Evolutionary conservation across 2,113 vertebrate species (phyloP).

Genomic region (Psittacara wagleri): DNA sequence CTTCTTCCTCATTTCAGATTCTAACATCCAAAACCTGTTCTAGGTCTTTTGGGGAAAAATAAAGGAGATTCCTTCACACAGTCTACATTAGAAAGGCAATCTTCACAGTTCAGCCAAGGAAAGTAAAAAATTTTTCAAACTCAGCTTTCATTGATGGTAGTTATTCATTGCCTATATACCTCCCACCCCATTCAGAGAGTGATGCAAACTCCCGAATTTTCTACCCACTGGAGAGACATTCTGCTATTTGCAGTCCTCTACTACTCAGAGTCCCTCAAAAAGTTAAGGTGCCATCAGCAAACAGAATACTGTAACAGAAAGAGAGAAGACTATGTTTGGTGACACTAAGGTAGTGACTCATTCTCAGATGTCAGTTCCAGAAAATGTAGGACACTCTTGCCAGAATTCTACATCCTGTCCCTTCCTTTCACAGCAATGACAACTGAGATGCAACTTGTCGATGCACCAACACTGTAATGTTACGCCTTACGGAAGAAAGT

Average conservation of each 20-base stretch:
- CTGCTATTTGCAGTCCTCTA: background rate
- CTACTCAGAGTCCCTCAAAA: background rate
- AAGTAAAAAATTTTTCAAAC: background rate
- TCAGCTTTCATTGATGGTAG: background rate
- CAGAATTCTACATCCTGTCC: background rate
- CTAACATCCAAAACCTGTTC: background rate
- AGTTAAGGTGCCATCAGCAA: background rate
- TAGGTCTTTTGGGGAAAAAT: background rate
- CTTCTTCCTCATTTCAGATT: background rate
- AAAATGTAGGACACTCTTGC: background rate
- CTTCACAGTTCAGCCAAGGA: background rate
- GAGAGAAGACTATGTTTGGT: background rate
- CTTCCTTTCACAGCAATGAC: background rate
- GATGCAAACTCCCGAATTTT: background rate
- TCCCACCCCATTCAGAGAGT: background rate
- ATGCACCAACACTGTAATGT: background rate
- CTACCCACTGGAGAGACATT: background rate
- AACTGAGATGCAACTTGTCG: background rate
- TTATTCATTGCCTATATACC: background rate
- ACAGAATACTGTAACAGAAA: background rate
- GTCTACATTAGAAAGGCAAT: background rate
- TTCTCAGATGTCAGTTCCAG: background rate
- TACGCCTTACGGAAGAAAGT: background rate
- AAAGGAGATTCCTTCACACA: background rate
- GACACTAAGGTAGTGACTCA: background rate